Evolutionary conservation across 2,113 vertebrate genomes (phyloP).

Genomic region (Onychostruthus taczanowskii): DNA sequence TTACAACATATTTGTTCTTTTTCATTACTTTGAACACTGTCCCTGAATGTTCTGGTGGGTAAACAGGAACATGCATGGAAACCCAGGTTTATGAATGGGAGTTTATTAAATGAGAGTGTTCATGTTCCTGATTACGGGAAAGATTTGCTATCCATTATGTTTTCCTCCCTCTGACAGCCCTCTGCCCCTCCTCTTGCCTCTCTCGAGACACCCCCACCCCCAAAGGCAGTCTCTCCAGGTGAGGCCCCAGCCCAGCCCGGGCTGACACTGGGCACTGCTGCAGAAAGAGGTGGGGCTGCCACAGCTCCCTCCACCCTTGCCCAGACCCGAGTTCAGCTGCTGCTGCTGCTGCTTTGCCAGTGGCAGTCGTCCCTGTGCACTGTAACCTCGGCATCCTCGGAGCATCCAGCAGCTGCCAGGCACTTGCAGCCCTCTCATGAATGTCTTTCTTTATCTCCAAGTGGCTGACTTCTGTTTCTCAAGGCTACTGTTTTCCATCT

Average conservation of each 20-base stretch:
- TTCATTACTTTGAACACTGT: neutral
- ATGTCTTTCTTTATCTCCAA: neutral
- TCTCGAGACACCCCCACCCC: accelerated
- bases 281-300: conserved; percentile 46
- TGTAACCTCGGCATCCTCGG: neutral
- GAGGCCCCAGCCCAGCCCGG: neutral
- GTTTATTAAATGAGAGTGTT: neutral
- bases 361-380: neutral
- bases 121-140: neutral
- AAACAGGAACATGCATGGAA: neutral
- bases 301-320: neutral
- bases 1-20: neutral
- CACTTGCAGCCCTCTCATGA: neutral
- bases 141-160: neutral
- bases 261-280: neutral
- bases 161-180: neutral
- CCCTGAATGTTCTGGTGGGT: neutral
- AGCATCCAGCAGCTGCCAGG: neutral
- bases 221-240: neutral
- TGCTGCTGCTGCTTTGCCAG: neutral
- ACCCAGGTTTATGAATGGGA: neutral
- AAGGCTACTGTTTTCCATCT: neutral
- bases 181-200: neutral
- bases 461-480: neutral
- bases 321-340: neutral